Evolutionary conservation across 2,797 vertebrate genomes (phyloP).

Genomic region (Etheostoma nigrum): DNA sequence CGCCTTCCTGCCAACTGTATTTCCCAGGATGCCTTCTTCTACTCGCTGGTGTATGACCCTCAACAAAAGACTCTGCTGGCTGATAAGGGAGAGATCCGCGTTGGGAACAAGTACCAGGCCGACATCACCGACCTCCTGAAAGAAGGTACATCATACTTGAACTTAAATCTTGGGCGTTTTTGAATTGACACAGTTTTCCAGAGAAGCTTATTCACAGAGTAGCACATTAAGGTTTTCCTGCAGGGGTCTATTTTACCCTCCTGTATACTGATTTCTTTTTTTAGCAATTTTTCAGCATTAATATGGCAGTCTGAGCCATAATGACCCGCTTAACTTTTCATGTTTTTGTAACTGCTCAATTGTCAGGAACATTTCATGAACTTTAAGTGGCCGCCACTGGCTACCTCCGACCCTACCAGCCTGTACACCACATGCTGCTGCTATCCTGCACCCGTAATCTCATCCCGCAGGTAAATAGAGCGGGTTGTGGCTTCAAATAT

Average conservation of each 20-base stretch:
- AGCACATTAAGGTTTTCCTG: conserved; percentile 19
- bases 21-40: conserved; percentile 97
- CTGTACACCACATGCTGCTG: background rate
- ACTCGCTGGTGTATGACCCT: conserved; percentile 98
- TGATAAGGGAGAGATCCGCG: conserved; percentile 98
- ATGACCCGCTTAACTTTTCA: conserved; percentile 28
- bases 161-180: conserved; percentile 3
- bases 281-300: conserved; percentile 10
- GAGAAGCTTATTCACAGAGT: conserved; percentile 9
- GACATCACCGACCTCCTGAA: conserved; percentile 96
- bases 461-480: background rate
- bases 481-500: background rate
- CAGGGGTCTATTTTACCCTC: conserved; percentile 23
- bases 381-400: conserved; percentile 1
- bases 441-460: background rate
- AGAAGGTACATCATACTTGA: conserved; percentile 86
- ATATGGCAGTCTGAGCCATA: background rate
- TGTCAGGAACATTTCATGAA: conserved; percentile 34
- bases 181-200: conserved; percentile 22
- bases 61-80: conserved; percentile 98
- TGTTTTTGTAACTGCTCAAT: conserved; percentile 24
- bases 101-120: conserved; percentile 97
- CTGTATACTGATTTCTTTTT: conserved; percentile 9
- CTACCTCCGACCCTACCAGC: too few species aligned
- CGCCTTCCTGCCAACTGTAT: conserved; percentile 52